Evolutionary conservation across 2,888 invertebrate genomes (phyloP), one percentile per base, ranked within the genome.

Genomic region (Sphinx pinastri): DNA sequence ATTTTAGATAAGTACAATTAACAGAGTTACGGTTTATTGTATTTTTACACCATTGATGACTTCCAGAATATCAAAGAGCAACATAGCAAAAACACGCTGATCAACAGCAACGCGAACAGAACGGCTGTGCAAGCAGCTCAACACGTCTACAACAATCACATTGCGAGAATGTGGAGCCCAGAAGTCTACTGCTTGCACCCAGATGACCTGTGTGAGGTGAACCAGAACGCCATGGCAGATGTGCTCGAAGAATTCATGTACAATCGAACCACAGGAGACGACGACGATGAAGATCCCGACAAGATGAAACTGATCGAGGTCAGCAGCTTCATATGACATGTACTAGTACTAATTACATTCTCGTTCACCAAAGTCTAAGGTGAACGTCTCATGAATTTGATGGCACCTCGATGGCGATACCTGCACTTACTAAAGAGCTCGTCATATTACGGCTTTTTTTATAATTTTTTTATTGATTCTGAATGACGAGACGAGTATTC

Each of bases 41-140:
- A 10, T 16, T 12, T 51, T 51, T 68, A 13, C 68, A 51, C 13
- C 13, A 5, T 10, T 51, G 10, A 19, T 11, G 38, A 47, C 57
- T 73, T 72, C 7, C 74, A 84, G 84, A 72, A 72, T 16, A 74
- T 80, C 16, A 47, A 59, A 13, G 55, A 60, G 0, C 63, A 67
- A 69, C 77, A 60, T 25, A 25, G 10, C 0, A 74, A 77, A 19
- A 74, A 81, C 12, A 69, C 71, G 67, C 71, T 68, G 5, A 63
- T 47, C 16, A 84, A 84, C 49, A 54, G 59, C 1, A 73, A 70
- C 19, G 68, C 67, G 3, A 74, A 76, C 59, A 71, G 70, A 16
- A 57, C 54, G 10, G 60, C 60, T 12, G 69, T 74, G 52, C 74
- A 75, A 63, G 54, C 68, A 12, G 74, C 75, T 2, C 47, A 72